These are phyloP conservation scores for Sinocyclocheilus grahami DNA, from an alignment of 2,113 vertebrate species.

Conservation along the genomic window DNA sequence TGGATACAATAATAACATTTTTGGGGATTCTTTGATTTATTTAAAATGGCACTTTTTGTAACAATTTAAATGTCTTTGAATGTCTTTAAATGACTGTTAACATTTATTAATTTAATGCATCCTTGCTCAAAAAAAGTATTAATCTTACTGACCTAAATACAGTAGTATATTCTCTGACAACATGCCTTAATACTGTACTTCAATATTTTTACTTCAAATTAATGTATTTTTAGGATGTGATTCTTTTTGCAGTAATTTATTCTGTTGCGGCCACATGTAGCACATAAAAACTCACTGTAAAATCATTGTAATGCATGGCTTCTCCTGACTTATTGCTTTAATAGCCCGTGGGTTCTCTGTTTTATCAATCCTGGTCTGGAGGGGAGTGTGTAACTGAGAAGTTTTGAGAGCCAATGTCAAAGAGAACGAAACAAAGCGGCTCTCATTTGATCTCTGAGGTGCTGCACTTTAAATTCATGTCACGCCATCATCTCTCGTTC, in stretches of 20 bases:
- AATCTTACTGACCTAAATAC: too few relatives aligned
- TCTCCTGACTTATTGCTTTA: background rate
- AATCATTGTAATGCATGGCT: background rate
- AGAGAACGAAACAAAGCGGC: conserved; percentile 7
- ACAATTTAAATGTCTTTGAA: too few relatives aligned
- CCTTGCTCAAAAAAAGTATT: too few relatives aligned
- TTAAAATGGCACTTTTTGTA: too few relatives aligned
- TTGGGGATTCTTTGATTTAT: too few relatives aligned
- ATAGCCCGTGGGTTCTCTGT: background rate
- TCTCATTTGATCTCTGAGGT: conserved; percentile 19
- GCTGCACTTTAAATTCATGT: background rate
- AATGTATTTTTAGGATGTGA: background rate
- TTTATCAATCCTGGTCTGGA: conserved; percentile 4
- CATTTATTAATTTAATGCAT: too few relatives aligned
- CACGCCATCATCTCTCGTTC: background rate
- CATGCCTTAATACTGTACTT: too few relatives aligned
- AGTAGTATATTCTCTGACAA: too few relatives aligned
- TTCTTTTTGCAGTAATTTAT: background rate
- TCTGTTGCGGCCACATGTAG: background rate
- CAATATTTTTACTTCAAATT: background rate
- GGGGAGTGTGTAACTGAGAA: background rate
- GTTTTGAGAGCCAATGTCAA: background rate
- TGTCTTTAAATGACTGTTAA: too few relatives aligned
- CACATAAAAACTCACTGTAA: background rate
- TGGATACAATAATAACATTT: too few relatives aligned